Evolutionary conservation across 2,113 vertebrate genomes (phyloP).

Genomic region (Alaudala cheleensis): DNA sequence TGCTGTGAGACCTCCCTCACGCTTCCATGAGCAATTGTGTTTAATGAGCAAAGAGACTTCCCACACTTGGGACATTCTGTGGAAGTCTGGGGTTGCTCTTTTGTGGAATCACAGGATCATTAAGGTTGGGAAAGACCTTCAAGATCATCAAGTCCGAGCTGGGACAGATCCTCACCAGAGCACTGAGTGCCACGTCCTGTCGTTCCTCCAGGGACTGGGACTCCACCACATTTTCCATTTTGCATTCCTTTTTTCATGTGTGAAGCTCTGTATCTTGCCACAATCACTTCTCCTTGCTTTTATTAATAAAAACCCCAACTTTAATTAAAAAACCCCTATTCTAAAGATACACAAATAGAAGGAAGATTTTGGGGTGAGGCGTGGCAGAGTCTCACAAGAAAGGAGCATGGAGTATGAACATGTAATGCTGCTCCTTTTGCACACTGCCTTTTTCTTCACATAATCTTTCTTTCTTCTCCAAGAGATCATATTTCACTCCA

Average conservation of each 20-base stretch:
- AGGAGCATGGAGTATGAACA: not conserved
- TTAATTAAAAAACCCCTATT: not conserved
- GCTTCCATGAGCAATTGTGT: not conserved
- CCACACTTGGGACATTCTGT: not conserved
- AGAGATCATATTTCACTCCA: not conserved
- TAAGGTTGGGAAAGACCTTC: not conserved
- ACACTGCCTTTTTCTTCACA: not conserved
- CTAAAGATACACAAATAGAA: not conserved
- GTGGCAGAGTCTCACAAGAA: not conserved
- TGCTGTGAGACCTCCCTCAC: not conserved
- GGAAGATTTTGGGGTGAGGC: not conserved
- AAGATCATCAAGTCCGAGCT: not conserved
- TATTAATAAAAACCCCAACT: not conserved
- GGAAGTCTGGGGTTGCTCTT: not conserved
- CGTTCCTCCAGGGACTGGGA: not conserved
- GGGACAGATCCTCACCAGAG: not conserved
- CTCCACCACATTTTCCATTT: not conserved
- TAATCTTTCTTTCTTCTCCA: not conserved
- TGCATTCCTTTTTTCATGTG: not conserved
- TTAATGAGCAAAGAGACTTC: not conserved
- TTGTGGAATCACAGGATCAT: not conserved
- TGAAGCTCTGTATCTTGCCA: not conserved
- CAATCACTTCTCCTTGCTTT: not conserved
- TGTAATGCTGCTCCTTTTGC: not conserved
- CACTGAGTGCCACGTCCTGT: fast-evolving